These are phyloP conservation scores for Burhinus oedicnemus DNA, from an alignment of 2,113 vertebrate genomes.

Conservation along the genomic window DNA sequence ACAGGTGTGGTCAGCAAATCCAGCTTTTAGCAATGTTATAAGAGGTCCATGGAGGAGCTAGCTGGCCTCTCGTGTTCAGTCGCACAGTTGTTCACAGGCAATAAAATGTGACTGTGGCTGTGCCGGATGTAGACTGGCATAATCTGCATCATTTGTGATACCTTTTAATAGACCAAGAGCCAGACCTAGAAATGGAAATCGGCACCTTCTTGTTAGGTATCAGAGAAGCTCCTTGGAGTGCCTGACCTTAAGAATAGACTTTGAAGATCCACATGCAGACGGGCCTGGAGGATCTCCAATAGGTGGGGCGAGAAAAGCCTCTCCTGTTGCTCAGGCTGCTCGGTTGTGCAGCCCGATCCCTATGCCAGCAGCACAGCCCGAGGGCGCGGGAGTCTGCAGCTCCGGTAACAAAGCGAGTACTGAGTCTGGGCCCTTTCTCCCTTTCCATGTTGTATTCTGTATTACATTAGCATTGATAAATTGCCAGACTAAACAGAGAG, in stretches of 20 bases:
- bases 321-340: not conserved
- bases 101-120: not conserved
- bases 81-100: not conserved
- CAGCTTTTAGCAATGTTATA: not conserved
- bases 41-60: not conserved
- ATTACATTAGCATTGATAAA: not conserved
- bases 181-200: not conserved
- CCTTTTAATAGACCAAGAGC: not conserved
- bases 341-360: not conserved
- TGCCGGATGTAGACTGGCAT: not conserved
- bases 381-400: not conserved
- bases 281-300: not conserved
- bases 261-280: not conserved
- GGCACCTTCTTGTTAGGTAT: not conserved
- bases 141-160: not conserved
- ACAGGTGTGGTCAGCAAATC: not conserved
- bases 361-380: not conserved
- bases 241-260: not conserved
- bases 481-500: not conserved
- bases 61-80: not conserved
- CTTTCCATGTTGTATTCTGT: not conserved
- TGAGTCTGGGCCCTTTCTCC: not conserved
- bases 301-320: not conserved
- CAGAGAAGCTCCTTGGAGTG: not conserved
- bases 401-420: not conserved